phyloP scores from a whole-genome alignment of 2,797 vertebrate species.

The Chromis chromis region DNA sequence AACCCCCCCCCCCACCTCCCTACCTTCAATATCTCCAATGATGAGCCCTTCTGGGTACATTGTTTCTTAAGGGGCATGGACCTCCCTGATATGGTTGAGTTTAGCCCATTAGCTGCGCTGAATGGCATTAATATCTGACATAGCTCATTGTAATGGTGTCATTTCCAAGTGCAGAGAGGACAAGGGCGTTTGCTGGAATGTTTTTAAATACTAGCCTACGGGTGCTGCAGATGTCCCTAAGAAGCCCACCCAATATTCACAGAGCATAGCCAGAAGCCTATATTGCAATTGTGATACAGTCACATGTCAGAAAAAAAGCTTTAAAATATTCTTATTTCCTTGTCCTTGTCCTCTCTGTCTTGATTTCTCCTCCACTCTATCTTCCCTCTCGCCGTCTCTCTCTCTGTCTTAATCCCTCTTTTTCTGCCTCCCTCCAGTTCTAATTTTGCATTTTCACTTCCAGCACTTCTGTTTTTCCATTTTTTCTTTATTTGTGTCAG shows the following conservation, averaged over 20 bases:
- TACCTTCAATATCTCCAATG: constrained; percentile 48
- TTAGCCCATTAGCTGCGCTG: constrained; percentile 75
- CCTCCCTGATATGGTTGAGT: constrained; percentile 72
- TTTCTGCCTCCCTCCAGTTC: constrained; percentile 54
- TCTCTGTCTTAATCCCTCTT: constrained; percentile 59
- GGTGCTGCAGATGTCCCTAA: constrained; percentile 67
- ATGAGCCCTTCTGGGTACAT: constrained; percentile 64
- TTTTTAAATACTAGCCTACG: constrained; percentile 66
- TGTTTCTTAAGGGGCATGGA: constrained; percentile 74
- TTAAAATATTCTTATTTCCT: constrained; percentile 71
- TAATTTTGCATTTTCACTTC: constrained; percentile 56
- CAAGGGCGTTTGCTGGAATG: constrained; percentile 73
- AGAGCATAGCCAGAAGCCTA: constrained; percentile 45
- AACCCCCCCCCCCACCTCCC: constrained; percentile 13
- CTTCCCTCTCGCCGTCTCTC: constrained; percentile 33
- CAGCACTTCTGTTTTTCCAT: constrained; percentile 26
- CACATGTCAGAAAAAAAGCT: constrained; percentile 48
- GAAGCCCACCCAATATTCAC: constrained; percentile 66
- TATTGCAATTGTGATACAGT: constrained; percentile 62
- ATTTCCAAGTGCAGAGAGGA: constrained; percentile 70
- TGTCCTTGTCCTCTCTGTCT: constrained; percentile 67
- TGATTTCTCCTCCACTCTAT: constrained; percentile 57
- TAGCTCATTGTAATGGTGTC: constrained; percentile 80
- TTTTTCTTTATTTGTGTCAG: constrained; percentile 43
- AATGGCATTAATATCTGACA: constrained; percentile 78